Percentiles rank a stretch among this genome's conserved stretches.
phyloP scores from a whole-genome alignment of 1,140 invertebrate genomes.

The Nylanderia fulva region DNA sequence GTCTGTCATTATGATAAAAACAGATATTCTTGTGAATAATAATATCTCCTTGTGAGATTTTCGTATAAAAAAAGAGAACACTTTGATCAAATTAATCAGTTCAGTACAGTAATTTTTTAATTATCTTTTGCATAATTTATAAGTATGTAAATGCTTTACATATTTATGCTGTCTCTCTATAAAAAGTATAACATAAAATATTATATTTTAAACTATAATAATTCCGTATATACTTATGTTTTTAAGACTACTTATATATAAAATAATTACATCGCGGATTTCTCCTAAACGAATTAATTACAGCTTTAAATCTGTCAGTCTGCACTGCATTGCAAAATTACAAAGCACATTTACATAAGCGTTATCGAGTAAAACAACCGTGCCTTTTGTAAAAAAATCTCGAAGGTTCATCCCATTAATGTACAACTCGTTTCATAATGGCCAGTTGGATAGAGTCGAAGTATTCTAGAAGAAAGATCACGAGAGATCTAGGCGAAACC shows the following conservation, averaged over 20 bases:
- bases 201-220: background rate
- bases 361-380: background rate
- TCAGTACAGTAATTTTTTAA: background rate
- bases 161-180: background rate
- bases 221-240: background rate
- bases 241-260: background rate
- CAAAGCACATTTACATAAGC: slow-evolving; percentile 4
- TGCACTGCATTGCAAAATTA: slow-evolving; percentile 13
- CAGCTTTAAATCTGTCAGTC: background rate
- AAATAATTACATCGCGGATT: background rate
- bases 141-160: background rate
- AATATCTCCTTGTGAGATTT: background rate
- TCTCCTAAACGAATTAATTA: slow-evolving; percentile 17
- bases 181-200: background rate
- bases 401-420: slow-evolving; percentile 9
- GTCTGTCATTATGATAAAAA: background rate
- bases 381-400: background rate
- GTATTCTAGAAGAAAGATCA: slow-evolving; percentile 1
- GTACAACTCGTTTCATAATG: slow-evolving; percentile 29
- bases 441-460: background rate
- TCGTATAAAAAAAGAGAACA: background rate
- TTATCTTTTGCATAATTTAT: background rate
- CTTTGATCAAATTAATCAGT: background rate
- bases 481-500: slow-evolving; percentile 11
- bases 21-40: background rate